Evolutionary conservation across 2,888 invertebrate genomes (phyloP).

Genomic region (Orthosia cruda): DNA sequence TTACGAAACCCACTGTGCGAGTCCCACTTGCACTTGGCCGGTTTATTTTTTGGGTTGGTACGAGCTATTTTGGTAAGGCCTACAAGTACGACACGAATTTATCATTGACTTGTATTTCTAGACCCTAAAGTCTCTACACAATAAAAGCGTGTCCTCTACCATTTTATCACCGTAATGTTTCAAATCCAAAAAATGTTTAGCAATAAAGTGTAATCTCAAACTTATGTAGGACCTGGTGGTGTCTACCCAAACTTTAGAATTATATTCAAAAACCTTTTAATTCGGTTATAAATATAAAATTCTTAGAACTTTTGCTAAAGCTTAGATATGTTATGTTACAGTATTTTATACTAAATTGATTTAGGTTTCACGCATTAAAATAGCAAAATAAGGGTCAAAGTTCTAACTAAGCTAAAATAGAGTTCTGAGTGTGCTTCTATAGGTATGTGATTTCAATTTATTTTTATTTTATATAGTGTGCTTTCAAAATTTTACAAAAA

Average conservation of each 20-base stretch:
- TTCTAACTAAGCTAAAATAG: neutral
- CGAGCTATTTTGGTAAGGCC: too few relatives aligned
- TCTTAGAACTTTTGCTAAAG: conserved; percentile 20
- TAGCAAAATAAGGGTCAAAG: conserved; percentile 2
- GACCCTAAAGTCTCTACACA: too few relatives aligned
- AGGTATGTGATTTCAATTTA: neutral
- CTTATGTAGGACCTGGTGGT: neutral
- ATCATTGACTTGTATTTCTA: too few relatives aligned
- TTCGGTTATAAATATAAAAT: conserved; percentile 9
- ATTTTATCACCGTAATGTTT: conserved; percentile 15
- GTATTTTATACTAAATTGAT: neutral
- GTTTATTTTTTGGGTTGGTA: too few relatives aligned
- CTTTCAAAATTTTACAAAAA: neutral
- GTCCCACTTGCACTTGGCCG: neutral
- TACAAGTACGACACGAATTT: too few relatives aligned
- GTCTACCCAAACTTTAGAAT: conserved; percentile 13
- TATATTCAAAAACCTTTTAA: conserved; percentile 23
- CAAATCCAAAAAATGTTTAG: neutral
- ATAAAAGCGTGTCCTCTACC: neutral
- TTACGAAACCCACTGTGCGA: neutral
- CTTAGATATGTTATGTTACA: conserved; percentile 5
- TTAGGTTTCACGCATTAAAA: neutral
- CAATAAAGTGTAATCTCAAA: conserved; percentile 34
- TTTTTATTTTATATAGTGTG: neutral
- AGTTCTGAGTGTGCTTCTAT: neutral